Percentiles rank a stretch among this genome's conserved stretches.
These are phyloP conservation scores for Scaptodrosophila lebanonensis DNA, from an alignment of 1,140 invertebrate species.

Conservation along the genomic window DNA sequence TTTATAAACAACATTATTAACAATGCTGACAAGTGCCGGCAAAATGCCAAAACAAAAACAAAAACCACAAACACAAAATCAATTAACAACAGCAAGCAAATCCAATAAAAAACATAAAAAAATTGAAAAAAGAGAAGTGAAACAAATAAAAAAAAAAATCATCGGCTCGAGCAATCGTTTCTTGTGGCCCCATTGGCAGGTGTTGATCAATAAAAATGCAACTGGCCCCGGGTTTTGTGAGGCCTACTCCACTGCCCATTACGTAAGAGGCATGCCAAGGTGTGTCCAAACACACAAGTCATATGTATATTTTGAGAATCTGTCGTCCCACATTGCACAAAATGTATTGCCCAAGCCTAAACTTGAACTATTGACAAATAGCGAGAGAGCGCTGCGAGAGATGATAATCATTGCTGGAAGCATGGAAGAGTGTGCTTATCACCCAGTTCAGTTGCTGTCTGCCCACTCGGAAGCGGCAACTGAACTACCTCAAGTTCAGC, in stretches of 20 bases:
- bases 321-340: slow-evolving; percentile 42
- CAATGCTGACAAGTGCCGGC: slow-evolving; percentile 58
- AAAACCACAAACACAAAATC: slow-evolving; percentile 50
- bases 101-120: neutral
- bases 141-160: slow-evolving; percentile 21
- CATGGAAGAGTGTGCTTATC: slow-evolving; percentile 33
- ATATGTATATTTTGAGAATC: slow-evolving; percentile 31
- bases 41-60: slow-evolving; percentile 65
- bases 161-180: slow-evolving; percentile 5
- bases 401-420: neutral
- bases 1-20: slow-evolving; percentile 59
- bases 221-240: slow-evolving; percentile 29
- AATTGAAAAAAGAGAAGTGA: no score
- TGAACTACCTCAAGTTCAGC: slow-evolving; percentile 22
- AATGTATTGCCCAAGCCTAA: slow-evolving; percentile 19
- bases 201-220: slow-evolving; percentile 71
- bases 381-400: no score
- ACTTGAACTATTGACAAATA: slow-evolving; percentile 51
- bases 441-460: slow-evolving; percentile 2
- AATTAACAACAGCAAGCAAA: slow-evolving; percentile 48
- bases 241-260: slow-evolving; percentile 22
- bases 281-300: slow-evolving; percentile 6
- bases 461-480: no score
- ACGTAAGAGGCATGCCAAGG: slow-evolving; percentile 25
- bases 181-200: slow-evolving; percentile 57